Percentiles rank a stretch among this genome's conserved stretches.
Evolutionary conservation across 1,140 invertebrate species (phyloP).

Genomic region (Zaprionus davidi): DNA sequence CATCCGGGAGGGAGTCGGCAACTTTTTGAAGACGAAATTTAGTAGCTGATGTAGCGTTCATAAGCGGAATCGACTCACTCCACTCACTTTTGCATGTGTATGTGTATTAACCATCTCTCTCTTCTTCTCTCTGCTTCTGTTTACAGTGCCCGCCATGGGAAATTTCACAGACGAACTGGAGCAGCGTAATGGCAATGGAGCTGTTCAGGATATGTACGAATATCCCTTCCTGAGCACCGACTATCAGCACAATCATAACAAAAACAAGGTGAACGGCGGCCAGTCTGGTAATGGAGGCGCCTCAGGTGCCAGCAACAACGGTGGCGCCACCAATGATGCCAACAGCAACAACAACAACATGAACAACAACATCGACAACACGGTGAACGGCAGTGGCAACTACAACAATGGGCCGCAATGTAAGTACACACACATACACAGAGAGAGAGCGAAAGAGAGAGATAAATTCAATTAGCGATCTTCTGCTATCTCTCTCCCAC

Average conservation of each 20-base stretch:
- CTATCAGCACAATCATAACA: conserved; percentile 87
- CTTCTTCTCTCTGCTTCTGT: conserved; percentile 8
- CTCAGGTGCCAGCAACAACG: conserved; percentile 32
- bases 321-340: conserved; percentile 10
- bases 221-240: conserved; percentile 89
- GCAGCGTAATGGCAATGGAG: conserved; percentile 57
- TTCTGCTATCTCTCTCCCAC: not conserved
- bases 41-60: conserved; percentile 24
- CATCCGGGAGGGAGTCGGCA: conserved; percentile 41
- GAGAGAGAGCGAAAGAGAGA: not conserved
- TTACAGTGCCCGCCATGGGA: conserved; percentile 87
- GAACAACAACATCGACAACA: conserved; percentile 71
- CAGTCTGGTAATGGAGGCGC: conserved; percentile 22
- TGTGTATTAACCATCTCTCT: conserved; percentile 1
- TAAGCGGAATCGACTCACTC: conserved; percentile 15
- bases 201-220: conserved; percentile 85
- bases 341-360: conserved; percentile 78
- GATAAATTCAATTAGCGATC: conserved; percentile 65
- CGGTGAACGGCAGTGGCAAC: conserved; percentile 78
- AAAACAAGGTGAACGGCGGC: conserved; percentile 72
- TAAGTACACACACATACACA: conserved; percentile 52
- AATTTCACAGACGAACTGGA: conserved; percentile 89
- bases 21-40: conserved; percentile 56
- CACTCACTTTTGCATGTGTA: not conserved
- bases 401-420: conserved; percentile 81